phyloP scores from a whole-genome alignment of 2,797 vertebrate genomes.

The Chromobotia macracanthus region DNA sequence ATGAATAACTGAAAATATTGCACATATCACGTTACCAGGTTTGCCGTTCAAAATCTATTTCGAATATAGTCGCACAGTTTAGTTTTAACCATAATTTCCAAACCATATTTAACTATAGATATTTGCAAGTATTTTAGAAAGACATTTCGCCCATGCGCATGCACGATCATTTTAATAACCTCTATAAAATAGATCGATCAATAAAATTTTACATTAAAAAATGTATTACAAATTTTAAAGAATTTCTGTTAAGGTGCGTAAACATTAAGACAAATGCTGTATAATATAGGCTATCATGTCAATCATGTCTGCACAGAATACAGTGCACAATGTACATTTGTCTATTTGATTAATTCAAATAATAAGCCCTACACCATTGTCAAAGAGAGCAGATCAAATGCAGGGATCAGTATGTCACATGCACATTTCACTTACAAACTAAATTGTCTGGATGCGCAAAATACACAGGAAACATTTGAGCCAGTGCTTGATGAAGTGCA shows the following conservation, averaged over 20 bases:
- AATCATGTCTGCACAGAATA: too few relatives aligned
- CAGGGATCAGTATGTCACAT: neutral
- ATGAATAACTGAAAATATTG: neutral
- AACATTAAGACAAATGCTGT: too few relatives aligned
- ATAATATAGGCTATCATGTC: too few relatives aligned
- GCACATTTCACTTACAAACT: neutral
- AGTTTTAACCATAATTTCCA: neutral
- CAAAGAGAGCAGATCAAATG: neutral
- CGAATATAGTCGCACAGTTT: neutral
- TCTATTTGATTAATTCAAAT: too few relatives aligned
- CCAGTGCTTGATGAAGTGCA: constrained; percentile 36
- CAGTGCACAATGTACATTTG: too few relatives aligned
- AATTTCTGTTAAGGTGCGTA: neutral
- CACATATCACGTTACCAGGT: neutral
- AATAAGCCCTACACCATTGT: neutral
- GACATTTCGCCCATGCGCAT: too few relatives aligned
- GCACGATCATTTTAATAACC: too few relatives aligned
- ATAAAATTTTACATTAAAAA: too few relatives aligned
- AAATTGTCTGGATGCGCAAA: neutral
- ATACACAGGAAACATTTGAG: neutral
- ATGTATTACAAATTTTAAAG: neutral
- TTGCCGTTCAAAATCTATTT: neutral
- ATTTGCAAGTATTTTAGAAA: neutral
- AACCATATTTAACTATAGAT: neutral
- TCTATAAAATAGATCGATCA: too few relatives aligned